Evolutionary conservation across 2,888 invertebrate genomes (phyloP).

Genomic region (Apomyelois bistriatella): DNA sequence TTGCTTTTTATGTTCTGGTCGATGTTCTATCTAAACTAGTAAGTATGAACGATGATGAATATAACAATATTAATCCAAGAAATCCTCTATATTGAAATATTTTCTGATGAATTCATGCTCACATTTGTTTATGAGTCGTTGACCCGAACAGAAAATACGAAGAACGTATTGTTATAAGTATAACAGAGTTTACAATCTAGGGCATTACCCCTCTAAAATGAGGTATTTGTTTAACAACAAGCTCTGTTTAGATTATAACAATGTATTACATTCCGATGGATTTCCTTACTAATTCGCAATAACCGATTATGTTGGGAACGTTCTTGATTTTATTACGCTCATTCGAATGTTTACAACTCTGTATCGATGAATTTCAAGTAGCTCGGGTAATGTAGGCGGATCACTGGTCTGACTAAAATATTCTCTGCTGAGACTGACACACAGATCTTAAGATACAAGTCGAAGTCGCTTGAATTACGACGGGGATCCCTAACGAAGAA

Average conservation of each 20-base stretch:
- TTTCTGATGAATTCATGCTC: constrained; percentile 37
- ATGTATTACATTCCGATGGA: constrained; percentile 51
- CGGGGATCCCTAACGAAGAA: background rate
- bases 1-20: background rate
- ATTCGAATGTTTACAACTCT: constrained; percentile 18
- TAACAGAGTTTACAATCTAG: constrained; percentile 65
- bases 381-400: constrained; percentile 29
- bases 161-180: constrained; percentile 62
- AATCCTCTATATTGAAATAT: constrained; percentile 15
- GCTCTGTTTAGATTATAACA: constrained; percentile 56
- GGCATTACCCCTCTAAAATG: constrained; percentile 70
- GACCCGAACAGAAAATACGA: constrained; percentile 62
- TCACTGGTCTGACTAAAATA: constrained; percentile 27
- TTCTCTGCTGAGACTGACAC: constrained; percentile 7
- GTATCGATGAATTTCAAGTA: constrained; percentile 32
- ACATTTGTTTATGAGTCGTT: constrained; percentile 66
- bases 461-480: background rate
- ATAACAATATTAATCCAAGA: background rate
- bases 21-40: background rate
- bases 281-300: constrained; percentile 30
- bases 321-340: constrained; percentile 6
- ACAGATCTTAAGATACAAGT: background rate
- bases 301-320: constrained; percentile 4
- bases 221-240: constrained; percentile 66
- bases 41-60: background rate